phyloP scores from a whole-genome alignment of 1,140 invertebrate genomes.

The Helicoverpa zea region DNA sequence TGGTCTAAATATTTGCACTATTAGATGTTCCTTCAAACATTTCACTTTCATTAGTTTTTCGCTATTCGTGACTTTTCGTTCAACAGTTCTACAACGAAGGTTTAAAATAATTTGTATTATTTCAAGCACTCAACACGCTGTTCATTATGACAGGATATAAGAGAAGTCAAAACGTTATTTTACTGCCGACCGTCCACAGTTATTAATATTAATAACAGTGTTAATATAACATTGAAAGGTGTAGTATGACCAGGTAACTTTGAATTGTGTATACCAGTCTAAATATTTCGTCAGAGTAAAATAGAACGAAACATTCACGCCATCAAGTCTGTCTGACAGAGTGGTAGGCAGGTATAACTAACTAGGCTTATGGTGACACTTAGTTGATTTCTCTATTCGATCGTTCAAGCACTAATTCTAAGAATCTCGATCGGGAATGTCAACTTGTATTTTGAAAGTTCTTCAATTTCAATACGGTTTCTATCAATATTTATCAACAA shows the following conservation, averaged over 20 bases:
- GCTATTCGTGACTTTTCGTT: not conserved
- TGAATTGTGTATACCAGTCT: slow-evolving; percentile 20
- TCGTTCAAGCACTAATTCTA: slow-evolving; percentile 19
- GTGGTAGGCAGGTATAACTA: slow-evolving; percentile 14
- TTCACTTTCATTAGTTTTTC: slow-evolving; percentile 35
- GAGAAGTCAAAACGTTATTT: slow-evolving; percentile 43
- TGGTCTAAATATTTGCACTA: slow-evolving; percentile 35
- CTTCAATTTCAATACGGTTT: slow-evolving; percentile 11
- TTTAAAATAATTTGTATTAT: slow-evolving; percentile 15
- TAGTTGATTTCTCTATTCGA: slow-evolving; percentile 38
- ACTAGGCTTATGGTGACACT: slow-evolving; percentile 23
- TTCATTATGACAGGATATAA: slow-evolving; percentile 48
- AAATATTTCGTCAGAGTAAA: slow-evolving; percentile 3
- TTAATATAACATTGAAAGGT: slow-evolving; percentile 38
- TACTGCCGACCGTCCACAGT: slow-evolving; percentile 21
- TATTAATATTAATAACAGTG: slow-evolving; percentile 55
- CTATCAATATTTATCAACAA: slow-evolving; percentile 25
- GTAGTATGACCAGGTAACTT: slow-evolving; percentile 42
- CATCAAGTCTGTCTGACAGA: not conserved
- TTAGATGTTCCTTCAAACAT: slow-evolving; percentile 25
- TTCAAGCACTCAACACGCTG: slow-evolving; percentile 10
- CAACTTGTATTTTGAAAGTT: slow-evolving; percentile 36
- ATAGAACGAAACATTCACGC: slow-evolving; percentile 32
- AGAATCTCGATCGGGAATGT: slow-evolving; percentile 35
- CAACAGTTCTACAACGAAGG: not conserved